Evolutionary conservation across 2,113 vertebrate genomes (phyloP), one percentile per base, ranked within the genome.

Genomic region (Calonectris borealis): DNA sequence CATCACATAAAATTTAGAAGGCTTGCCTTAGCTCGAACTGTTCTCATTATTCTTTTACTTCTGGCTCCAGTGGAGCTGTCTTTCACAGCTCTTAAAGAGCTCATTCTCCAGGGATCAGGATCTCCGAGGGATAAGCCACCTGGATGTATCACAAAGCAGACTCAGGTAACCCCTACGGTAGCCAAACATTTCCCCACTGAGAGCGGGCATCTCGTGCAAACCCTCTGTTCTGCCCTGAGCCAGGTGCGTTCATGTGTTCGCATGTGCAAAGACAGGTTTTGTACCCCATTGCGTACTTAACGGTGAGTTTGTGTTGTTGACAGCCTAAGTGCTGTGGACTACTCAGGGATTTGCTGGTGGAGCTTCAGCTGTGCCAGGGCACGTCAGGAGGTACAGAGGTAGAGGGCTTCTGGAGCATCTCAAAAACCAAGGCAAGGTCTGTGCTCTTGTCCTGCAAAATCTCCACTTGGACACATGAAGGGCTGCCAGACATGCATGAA

Each of bases 161-260:
- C 21, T 73, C 11, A 61, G 22, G 20, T 34, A n/a, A 60, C 31
- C 0, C 0, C 24, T 38, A 3, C 0, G 2, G 20, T 14, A 72
- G 32, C 32, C 57, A 26, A 75, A 48, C 17, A 7, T 76, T 62
- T 76, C 0, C 3, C 21, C 7, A 4, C n/a, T 16, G 29, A 32
- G 48, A n/a, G 24, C 1, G 22, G 40, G 32, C 12, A 44, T n/a
- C 29, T 55, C 16, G 2, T 75, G 20, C 83, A 66, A 17, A 27
- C 8, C 4, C 0, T 0, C 14, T 54, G 25, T 64, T 83, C 52
- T 9, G 2, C 44, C 42, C 44, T 79, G 21, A 51, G 46, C 31
- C 2, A 0, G 3, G 12, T 49, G 25, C n/a, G 18, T 55, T 66
- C 0, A 0, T 81, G 60, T 54, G 25, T 71, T 51, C 49, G 11